Conservation (phyloP, 2,888 invertebrate genomes). For the Xiphydria camelus region DNA sequence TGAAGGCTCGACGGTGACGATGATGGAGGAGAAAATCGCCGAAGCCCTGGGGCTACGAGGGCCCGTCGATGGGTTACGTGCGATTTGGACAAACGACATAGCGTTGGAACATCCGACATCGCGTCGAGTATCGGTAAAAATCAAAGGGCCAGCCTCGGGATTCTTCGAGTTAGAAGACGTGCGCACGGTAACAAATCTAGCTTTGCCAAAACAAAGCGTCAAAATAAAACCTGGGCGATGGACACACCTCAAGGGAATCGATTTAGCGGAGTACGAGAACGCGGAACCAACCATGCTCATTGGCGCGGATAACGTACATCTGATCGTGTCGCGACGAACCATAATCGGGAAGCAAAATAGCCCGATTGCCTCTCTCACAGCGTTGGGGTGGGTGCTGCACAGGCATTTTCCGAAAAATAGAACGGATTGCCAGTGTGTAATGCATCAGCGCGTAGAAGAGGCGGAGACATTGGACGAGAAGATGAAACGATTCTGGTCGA, state of each 20-base stretch:
- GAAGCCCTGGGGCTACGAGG: conserved; percentile 8
- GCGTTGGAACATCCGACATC: no score
- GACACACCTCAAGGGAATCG: conserved; percentile 1
- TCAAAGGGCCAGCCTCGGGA: not conserved
- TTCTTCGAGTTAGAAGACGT: no score
- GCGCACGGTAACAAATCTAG: no score
- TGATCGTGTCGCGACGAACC: no score
- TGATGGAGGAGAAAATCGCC: conserved; percentile 12
- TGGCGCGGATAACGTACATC: no score
- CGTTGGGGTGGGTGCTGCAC: not conserved
- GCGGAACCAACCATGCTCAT: conserved; percentile 5
- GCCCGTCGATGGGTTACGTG: no score
- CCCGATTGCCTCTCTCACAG: not conserved
- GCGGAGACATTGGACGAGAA: not conserved
- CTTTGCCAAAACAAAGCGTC: no score
- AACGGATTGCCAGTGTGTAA: no score
- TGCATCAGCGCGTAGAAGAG: not conserved
- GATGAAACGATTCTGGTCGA: no score
- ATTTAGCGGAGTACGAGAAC: no score
- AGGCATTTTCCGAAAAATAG: no score
- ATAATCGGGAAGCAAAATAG: no score
- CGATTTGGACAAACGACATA: not conserved
- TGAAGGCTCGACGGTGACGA: conserved; percentile 17
- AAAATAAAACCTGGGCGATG: conserved; percentile 4
- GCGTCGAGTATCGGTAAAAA: conserved; percentile 5